phyloP scores from a whole-genome alignment of 1,140 invertebrate species.

The Caligus rogercresseyi region DNA sequence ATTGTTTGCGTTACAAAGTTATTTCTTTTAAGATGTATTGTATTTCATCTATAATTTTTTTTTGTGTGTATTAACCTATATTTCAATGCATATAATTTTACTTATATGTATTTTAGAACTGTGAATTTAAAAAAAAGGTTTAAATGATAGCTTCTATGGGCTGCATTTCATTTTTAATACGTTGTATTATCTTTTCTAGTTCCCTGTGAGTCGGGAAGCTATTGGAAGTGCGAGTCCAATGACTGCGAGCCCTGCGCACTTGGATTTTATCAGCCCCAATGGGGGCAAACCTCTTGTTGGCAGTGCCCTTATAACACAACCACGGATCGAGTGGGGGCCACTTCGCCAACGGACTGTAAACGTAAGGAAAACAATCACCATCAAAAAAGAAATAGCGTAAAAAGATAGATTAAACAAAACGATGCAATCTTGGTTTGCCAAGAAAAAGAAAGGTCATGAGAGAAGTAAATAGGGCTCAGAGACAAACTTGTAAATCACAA shows the following conservation, averaged over 20 bases:
- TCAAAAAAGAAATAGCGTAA: not conserved
- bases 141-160: no score
- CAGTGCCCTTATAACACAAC: constrained; percentile 17
- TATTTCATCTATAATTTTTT: no score
- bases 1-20: no score
- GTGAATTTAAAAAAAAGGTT: no score
- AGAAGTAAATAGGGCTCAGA: not conserved
- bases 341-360: constrained; percentile 13
- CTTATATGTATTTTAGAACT: no score
- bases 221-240: constrained; percentile 11
- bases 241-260: constrained; percentile 3
- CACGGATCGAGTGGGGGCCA: constrained; percentile 11
- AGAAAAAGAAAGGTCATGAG: not conserved
- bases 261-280: constrained; percentile 19
- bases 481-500: not conserved
- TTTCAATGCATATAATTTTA: no score
- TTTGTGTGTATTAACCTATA: no score
- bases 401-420: not conserved
- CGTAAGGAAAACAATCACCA: constrained; percentile 3
- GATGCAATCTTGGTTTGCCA: not conserved
- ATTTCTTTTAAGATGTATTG: no score
- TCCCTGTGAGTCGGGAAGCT: constrained; percentile 16
- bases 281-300: constrained; percentile 19
- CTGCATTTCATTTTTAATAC: no score
- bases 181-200: constrained; percentile 2